Base-by-base conservation (phyloP, 1,140 invertebrate genomes). In the Kradibia gibbosae region DNA sequence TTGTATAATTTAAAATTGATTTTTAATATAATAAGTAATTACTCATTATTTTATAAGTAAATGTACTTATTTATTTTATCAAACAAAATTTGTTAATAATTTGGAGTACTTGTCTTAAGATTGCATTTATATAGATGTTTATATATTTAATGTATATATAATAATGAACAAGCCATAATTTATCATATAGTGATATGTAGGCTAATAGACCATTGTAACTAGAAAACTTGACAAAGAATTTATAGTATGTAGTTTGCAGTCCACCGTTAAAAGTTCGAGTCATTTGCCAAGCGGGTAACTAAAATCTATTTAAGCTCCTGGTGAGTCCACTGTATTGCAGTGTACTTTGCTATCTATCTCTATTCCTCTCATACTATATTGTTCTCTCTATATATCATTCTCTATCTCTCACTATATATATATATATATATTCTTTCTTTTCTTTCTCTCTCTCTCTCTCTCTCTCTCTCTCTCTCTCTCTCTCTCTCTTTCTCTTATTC, bases 221-320 rank as follows among this genome's bases (percentile, higher is more conserved):
- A 34, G 15, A 25, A 48, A 39, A 72, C n/a, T 50, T n/a, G 42
- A 77, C 25, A 50, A 15, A 34, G 22, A 77, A n/a, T 39, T 22
- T n/a, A 67, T 67, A 28, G 48, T 22, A 70, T 53, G 48, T 11
- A 53, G 7, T 31, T 15, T 1, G 31, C 0, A 20, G 60, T 28
- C n/a, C 72, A n/a, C 45, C 5, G 34, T 20, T n/a, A 72, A 13
- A 13, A 50, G 62, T 42, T 42, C 20, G 39, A 74, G 62, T 62
- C 62, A 70, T 62, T 81, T 81, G 80, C 60, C 62, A 81, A 81
- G 60, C 50, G 57, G 74, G 57, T 79, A 36, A n/a, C 45, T 57
- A 39, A 81, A 82, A 77, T 82, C 81, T 71, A 81, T 84, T 84
- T 84, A 75, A 76, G 39, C 72, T 76, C 45, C 73, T 42, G 20